phyloP scores from a whole-genome alignment of 2,888 invertebrate species.

The Chirona hameri region DNA sequence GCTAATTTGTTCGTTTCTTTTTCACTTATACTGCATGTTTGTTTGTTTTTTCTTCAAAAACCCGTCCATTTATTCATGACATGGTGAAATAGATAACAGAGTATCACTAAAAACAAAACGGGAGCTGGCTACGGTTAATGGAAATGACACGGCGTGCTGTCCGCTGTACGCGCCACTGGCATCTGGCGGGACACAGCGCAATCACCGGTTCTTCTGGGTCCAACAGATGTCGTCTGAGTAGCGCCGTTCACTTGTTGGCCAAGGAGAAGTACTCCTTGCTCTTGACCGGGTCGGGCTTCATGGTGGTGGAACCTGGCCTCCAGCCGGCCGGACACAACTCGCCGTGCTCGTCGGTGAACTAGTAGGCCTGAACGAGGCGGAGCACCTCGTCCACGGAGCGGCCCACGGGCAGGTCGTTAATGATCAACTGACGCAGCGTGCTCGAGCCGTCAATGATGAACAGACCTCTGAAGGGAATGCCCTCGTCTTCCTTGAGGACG shows the following conservation, averaged over 20 bases:
- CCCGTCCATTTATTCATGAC: slow-evolving; percentile 7
- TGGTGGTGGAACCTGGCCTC: slow-evolving; percentile 73
- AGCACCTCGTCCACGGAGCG: slow-evolving; percentile 88
- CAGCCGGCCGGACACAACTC: slow-evolving; percentile 59
- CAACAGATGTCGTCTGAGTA: neutral
- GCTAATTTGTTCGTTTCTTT: too few relatives aligned
- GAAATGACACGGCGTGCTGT: neutral
- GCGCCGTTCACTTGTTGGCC: neutral
- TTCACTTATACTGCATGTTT: too few relatives aligned
- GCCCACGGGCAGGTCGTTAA: slow-evolving; percentile 96
- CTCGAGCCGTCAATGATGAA: slow-evolving; percentile 89
- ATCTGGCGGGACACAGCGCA: neutral
- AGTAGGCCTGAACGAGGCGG: slow-evolving; percentile 93
- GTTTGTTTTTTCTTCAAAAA: neutral
- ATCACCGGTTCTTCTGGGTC: neutral
- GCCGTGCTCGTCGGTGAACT: slow-evolving; percentile 89
- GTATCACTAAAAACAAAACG: neutral
- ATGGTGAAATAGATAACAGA: neutral
- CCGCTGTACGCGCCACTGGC: neutral
- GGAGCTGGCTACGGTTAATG: neutral
- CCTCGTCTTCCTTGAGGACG: slow-evolving; percentile 66
- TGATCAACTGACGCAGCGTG: slow-evolving; percentile 85
- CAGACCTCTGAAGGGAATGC: slow-evolving; percentile 88
- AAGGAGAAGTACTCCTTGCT: slow-evolving; percentile 67
- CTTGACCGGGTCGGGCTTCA: slow-evolving; percentile 78